phyloP scores from a whole-genome alignment of 2,888 invertebrate genomes.

The Ornithoptera priamus region DNA sequence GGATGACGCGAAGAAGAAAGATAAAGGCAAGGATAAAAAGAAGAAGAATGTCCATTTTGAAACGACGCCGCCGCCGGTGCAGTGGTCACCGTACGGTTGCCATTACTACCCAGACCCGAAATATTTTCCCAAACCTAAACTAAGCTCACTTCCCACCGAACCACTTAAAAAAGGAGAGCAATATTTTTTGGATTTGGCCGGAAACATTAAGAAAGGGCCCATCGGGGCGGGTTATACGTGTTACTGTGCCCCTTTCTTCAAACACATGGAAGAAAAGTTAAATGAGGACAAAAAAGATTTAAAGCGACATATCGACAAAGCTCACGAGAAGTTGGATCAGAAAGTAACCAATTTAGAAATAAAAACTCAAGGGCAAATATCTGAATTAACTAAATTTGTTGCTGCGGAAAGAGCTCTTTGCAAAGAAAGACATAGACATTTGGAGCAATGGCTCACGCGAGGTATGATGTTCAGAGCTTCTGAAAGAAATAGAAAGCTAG shows the following conservation, averaged over 20 bases:
- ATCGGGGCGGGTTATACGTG: slow-evolving; percentile 96
- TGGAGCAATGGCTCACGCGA: slow-evolving; percentile 85
- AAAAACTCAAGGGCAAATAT: slow-evolving; percentile 85
- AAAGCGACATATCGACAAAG: slow-evolving; percentile 87
- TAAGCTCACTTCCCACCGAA: slow-evolving; percentile 92
- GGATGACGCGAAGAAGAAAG: slow-evolving; percentile 66
- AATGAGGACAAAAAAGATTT: slow-evolving; percentile 90
- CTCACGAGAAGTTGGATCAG: slow-evolving; percentile 88
- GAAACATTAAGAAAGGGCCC: slow-evolving; percentile 96
- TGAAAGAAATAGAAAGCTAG: slow-evolving; percentile 69
- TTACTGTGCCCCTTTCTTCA: slow-evolving; percentile 95
- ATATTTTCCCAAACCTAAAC: slow-evolving; percentile 90
- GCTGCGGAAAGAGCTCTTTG: slow-evolving; percentile 82
- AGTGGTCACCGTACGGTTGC: slow-evolving; percentile 95
- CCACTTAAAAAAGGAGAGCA: slow-evolving; percentile 93
- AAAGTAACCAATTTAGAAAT: slow-evolving; percentile 90
- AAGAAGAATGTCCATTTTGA: slow-evolving; percentile 79
- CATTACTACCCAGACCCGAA: slow-evolving; percentile 93
- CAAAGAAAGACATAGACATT: slow-evolving; percentile 82
- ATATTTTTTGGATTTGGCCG: slow-evolving; percentile 96
- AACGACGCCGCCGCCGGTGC: slow-evolving; percentile 64
- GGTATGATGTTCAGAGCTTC: slow-evolving; percentile 82
- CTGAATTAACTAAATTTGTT: slow-evolving; percentile 83
- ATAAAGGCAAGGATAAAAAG: slow-evolving; percentile 69
- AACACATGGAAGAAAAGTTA: slow-evolving; percentile 91